Base-by-base conservation (phyloP, 2,113 vertebrate species). In the Typhlomys cinereus region DNA sequence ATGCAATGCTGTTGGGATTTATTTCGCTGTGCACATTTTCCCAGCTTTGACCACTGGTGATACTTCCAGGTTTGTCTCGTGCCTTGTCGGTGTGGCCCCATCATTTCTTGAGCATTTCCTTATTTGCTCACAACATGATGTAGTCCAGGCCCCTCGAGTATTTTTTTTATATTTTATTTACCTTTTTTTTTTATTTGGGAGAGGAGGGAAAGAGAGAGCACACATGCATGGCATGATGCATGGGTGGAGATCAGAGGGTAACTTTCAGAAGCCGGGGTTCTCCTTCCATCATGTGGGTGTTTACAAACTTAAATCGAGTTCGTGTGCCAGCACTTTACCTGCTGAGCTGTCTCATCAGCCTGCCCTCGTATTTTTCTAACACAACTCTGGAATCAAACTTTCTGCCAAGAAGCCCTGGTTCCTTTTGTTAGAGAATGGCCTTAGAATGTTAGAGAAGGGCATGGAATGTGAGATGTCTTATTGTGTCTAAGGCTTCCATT, bases 381-480 rank as follows among this genome's bases (percentile, higher is more conserved):
- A 2, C 52, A 62, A 23, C 61, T 64, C 57, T 82, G 36, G 2
- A 84, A 81, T 57, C 76, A 90, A 54, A 31, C 36, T 34, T 44
- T 78, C 67, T 21, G 86, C 36, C 54, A 73, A 78, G 20, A 57
- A 88, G 7, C 7, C 9, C 41, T 85, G 62, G 36, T 61, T 31
- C n/a, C 44, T 70, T 86, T 78, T 61, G 41, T 52, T 88, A 66
- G 21, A 74, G 13, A 82, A 66, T 20, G 25, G 20, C 13, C 69
- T 82, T 75, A 74, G 69, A 79, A 90, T 92, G n/a, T n/a, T n/a
- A n/a, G n/a, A n/a, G n/a, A n/a, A n/a, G n/a, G 73, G 27, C 52
- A 31, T 89, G 31, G 2, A 4, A 67, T 44, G 31, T 36, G 18
- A 25, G 3, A 7, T 52, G 0, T 44, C 21, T 41, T 46, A 10